A percentile compares a stretch with the other conserved stretches of the same genome.
These are phyloP conservation scores for Chironomus tentans DNA, from an alignment of 2,888 invertebrate species.

Conservation along the genomic window DNA sequence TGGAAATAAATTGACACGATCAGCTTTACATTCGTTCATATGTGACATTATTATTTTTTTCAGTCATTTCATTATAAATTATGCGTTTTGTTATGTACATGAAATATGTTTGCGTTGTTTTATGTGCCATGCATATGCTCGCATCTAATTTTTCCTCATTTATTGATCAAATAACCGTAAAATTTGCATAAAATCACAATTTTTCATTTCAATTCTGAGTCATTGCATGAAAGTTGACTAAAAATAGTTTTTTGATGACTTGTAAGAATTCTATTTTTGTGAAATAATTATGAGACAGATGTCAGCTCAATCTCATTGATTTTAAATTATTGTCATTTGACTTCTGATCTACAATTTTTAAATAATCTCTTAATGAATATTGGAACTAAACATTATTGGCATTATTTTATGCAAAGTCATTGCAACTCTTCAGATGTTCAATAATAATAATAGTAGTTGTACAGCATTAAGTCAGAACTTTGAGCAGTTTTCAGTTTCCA, in stretches of 20 bases:
- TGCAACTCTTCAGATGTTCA: neutral
- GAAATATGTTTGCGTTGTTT: neutral
- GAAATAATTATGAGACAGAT: neutral
- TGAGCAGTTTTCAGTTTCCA: neutral
- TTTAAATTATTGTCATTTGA: neutral
- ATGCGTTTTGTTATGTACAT: neutral
- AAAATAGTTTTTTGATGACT: neutral
- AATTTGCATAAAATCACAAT: constrained; percentile 11
- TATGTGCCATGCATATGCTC: neutral
- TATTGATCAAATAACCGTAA: constrained; percentile 19
- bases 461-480: no score
- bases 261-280: neutral
- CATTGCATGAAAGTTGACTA: neutral
- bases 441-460: no score
- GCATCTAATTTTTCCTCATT: neutral
- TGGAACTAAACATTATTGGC: no score
- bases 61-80: neutral
- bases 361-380: neutral
- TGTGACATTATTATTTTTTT: neutral
- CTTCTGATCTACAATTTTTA: neutral
- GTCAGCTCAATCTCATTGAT: neutral
- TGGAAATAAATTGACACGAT: no score
- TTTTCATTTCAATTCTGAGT: neutral
- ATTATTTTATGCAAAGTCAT: no score
- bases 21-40: neutral